These are phyloP conservation scores for Brachylomia viminalis DNA, from an alignment of 2,888 invertebrate species.

Conservation along the genomic window DNA sequence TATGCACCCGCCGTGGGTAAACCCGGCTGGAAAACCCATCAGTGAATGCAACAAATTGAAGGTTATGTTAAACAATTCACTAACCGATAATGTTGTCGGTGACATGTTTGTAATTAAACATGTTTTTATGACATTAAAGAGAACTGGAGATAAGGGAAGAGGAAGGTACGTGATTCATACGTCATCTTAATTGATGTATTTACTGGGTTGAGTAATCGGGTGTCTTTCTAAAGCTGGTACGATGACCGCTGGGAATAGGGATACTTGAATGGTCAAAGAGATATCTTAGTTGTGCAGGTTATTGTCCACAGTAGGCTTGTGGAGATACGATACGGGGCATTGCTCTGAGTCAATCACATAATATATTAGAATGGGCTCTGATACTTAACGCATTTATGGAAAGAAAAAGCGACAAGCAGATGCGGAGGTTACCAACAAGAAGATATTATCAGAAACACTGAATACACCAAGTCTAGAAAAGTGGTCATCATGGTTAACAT, in stretches of 20 bases:
- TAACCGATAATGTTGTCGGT: conserved; percentile 12
- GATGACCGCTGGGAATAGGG: not conserved
- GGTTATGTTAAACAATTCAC: conserved; percentile 21
- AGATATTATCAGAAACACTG: not conserved
- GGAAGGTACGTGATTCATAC: not conserved
- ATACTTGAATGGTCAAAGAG: conserved; percentile 1
- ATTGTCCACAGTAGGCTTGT: not conserved
- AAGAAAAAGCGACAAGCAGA: not conserved
- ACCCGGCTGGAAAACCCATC: conserved; percentile 55
- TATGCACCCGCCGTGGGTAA: conserved; percentile 26
- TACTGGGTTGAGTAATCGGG: conserved; percentile 1
- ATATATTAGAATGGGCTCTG: not conserved
- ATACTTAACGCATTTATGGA: not conserved
- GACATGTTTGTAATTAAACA: conserved; percentile 17
- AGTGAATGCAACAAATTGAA: conserved; percentile 32
- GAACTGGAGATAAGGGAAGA: not conserved
- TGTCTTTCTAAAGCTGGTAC: not conserved
- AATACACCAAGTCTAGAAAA: not conserved
- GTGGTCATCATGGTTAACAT: no score
- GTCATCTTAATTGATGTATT: not conserved
- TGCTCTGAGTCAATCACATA: not conserved
- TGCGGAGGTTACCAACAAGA: not conserved
- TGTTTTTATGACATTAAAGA: not conserved
- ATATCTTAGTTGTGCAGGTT: not conserved
- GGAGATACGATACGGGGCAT: no score